These are phyloP conservation scores for Dasyprocta punctata DNA, from an alignment of 2,113 vertebrate species.

Conservation along the genomic window DNA sequence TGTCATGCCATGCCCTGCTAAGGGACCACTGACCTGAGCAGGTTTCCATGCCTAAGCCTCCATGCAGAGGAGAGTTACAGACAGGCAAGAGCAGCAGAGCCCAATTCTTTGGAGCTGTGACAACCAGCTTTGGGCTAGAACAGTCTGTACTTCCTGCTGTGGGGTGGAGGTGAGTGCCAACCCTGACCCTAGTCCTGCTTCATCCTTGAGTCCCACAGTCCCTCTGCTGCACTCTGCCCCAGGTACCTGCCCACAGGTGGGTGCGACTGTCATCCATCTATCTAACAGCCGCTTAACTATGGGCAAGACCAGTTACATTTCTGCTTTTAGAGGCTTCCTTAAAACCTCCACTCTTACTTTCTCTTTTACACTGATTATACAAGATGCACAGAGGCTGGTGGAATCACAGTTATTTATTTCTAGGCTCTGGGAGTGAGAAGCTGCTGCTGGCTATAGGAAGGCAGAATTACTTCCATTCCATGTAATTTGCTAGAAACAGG, in stretches of 20 bases:
- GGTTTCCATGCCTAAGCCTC: background rate
- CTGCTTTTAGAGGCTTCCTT: background rate
- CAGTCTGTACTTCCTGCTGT: fast-evolving
- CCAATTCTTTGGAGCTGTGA: background rate
- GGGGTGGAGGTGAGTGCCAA: background rate
- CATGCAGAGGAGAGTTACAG: too few relatives aligned
- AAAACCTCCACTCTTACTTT: background rate
- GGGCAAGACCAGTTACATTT: background rate
- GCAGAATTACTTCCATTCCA: background rate
- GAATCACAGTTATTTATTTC: background rate
- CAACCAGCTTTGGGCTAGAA: background rate
- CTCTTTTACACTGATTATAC: background rate
- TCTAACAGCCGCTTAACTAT: background rate
- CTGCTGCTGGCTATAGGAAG: background rate
- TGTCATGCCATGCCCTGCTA: background rate
- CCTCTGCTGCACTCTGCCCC: too few relatives aligned
- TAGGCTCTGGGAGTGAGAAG: background rate
- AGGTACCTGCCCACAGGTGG: background rate
- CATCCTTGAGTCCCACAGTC: too few relatives aligned
- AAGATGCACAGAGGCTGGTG: background rate
- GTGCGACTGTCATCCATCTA: background rate
- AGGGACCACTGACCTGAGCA: background rate
- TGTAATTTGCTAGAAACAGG: background rate
- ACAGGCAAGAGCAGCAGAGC: background rate
- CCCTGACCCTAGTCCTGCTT: background rate